Evolutionary conservation across 2,113 vertebrate genomes (phyloP), one percentile per base, ranked within the genome.

Genomic region (Platichthys flesus): DNA sequence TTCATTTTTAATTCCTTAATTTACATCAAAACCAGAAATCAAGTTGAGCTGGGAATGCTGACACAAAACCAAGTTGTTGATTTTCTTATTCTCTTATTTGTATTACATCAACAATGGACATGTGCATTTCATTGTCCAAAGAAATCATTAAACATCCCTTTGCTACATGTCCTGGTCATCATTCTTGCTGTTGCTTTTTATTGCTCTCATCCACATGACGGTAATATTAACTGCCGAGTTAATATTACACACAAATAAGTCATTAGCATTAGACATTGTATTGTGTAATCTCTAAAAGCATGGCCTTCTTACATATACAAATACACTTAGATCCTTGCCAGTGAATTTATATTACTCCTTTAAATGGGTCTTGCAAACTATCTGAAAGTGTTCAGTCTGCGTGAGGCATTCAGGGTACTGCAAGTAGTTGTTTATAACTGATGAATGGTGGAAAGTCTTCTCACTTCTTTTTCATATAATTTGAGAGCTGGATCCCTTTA

Each of bases 121-220:
- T 92, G 86, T 92, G 87, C 90, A 86, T 91, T 90, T 93, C 92
- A 93, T 93, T 92, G 91, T 93, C 91, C 89, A 88, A 89, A 92
- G 79, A 92, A 89, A 85, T 90, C 92, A 94, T 93, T 94, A 93
- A 94, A 92, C 90, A 92, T 91, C 93, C 89, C 86, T 93, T 92
- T 93, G 88, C 82, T 92, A 92, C 91, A 92, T 93, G 82, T 89
- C 89, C 86, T 90, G 85, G 85, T 92, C 90, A 92, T 92, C 87
- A 85, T 94, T 94, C 94, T 94, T 95, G 68, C 71, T 61, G 73
- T 87, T 55, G 70, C 24, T 87, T 26, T 81, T 82, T 88, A 85
- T 62, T 0, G 64, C 69, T 77, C 67, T 73, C 85, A 89, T 89
- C 75, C 78, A 84, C 86, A 67, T 31, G 10, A 28, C 18, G 15